Percentiles rank a stretch among this genome's conserved stretches.
These are phyloP conservation scores for Probaryconus sp. DNA, from an alignment of 1,140 invertebrate genomes.

Conservation along the genomic window DNA sequence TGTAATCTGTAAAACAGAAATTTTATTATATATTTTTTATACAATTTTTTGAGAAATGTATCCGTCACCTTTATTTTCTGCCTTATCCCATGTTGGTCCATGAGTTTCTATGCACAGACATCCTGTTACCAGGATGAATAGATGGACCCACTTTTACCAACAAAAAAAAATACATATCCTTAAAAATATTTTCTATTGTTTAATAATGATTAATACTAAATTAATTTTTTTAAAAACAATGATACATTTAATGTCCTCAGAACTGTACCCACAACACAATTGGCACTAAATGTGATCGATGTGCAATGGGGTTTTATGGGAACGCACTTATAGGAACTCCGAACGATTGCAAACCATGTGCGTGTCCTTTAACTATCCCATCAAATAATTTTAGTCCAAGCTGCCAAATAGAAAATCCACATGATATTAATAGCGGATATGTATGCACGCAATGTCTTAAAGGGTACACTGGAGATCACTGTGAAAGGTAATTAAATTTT, in stretches of 20 bases:
- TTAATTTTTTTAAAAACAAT: conserved; percentile 4
- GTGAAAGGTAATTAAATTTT: conserved; percentile 95
- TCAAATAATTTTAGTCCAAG: conserved; percentile 93
- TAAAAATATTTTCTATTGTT: conserved; percentile 19
- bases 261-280: conserved; percentile 85
- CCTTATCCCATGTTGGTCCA: no score
- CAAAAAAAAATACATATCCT: conserved; percentile 2
- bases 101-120: no score
- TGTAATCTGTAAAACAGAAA: no score
- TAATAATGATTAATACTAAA: no score
- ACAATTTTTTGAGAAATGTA: no score
- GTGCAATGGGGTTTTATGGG: conserved; percentile 93
- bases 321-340: conserved; percentile 86
- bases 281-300: conserved; percentile 89
- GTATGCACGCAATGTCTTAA: conserved; percentile 92
- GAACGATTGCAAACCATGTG: conserved; percentile 90
- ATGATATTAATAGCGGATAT: conserved; percentile 82
- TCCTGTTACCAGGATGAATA: no score
- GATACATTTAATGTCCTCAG: conserved; percentile 72
- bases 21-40: no score
- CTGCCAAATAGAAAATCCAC: conserved; percentile 84
- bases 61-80: no score
- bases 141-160: no score
- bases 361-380: conserved; percentile 87
- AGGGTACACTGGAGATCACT: conserved; percentile 94